Conservation (phyloP, 2,888 invertebrate species). For the Drosophila subsilvestris region DNA sequence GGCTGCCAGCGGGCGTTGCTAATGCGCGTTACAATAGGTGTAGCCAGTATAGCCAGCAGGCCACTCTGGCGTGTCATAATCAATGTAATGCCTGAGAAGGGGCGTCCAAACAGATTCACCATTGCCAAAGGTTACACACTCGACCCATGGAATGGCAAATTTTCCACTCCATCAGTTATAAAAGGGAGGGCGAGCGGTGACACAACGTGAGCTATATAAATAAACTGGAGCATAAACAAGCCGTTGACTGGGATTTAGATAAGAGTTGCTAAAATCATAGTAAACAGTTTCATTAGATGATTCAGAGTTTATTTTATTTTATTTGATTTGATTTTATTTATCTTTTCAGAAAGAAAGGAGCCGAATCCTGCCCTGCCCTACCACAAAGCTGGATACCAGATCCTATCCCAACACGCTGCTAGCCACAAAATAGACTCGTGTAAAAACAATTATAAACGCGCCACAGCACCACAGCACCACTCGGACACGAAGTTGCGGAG, state of each 20-base stretch:
- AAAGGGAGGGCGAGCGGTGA: not conserved
- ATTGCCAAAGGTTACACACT: slow-evolving; percentile 7
- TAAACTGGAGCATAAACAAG: slow-evolving; percentile 32
- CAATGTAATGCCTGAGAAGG: slow-evolving; percentile 12
- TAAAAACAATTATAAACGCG: not conserved
- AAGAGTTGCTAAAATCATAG: not conserved
- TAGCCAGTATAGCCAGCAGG: not conserved
- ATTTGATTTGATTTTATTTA: not conserved
- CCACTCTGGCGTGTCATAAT: not conserved
- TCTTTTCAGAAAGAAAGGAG: slow-evolving; percentile 21
- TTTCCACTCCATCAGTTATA: slow-evolving; percentile 42
- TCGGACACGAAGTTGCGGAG: slow-evolving; percentile 43
- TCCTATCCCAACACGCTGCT: slow-evolving; percentile 27
- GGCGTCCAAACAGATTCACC: slow-evolving; percentile 20
- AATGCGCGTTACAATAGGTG: slow-evolving; percentile 3
- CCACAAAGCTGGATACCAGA: too few relatives aligned
- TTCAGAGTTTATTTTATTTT: not conserved
- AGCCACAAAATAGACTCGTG: not conserved
- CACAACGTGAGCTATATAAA: slow-evolving; percentile 1
- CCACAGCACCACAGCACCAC: not conserved
- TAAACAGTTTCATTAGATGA: not conserved
- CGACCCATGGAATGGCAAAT: slow-evolving; percentile 25
- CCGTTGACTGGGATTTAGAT: slow-evolving; percentile 12
- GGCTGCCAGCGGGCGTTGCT: slow-evolving; percentile 14
- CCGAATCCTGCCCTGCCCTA: too few relatives aligned